Evolutionary conservation across 2,113 vertebrate genomes (phyloP).

Genomic region (Psilopsiagon aymara): DNA sequence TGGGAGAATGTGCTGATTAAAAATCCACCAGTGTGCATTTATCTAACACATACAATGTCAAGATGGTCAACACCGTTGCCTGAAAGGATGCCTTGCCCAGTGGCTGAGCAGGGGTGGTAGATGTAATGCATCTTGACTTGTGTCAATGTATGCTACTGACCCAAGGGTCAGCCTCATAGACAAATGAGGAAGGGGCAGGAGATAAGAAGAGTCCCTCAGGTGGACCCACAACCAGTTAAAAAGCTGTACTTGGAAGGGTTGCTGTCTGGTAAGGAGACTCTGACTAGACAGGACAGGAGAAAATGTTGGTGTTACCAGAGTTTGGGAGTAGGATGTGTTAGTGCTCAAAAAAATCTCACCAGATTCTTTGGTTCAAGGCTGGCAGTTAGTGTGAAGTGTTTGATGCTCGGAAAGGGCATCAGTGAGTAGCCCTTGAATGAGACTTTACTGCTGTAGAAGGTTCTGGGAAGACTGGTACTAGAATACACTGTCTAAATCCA

Average conservation of each 20-base stretch:
- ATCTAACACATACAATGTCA: not conserved
- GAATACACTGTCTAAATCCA: not conserved
- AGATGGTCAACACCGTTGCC: not conserved
- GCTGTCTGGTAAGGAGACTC: not conserved
- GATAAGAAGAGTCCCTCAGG: not conserved
- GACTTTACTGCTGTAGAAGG: not conserved
- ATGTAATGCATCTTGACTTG: not conserved
- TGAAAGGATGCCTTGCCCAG: not conserved
- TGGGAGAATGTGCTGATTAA: not conserved
- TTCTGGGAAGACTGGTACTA: not conserved
- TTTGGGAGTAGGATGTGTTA: not conserved
- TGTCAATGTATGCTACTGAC: not conserved
- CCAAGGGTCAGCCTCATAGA: not conserved
- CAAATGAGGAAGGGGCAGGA: not conserved
- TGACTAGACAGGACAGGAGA: not conserved
- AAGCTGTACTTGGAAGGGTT: not conserved
- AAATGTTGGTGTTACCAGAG: not conserved
- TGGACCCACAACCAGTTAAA: not conserved
- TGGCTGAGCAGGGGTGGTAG: rapidly evolving
- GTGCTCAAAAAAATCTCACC: not conserved
- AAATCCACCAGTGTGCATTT: not conserved
- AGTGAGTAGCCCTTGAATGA: not conserved
- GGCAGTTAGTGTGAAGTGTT: not conserved
- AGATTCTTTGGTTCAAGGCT: not conserved
- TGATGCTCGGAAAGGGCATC: not conserved